Conservation (phyloP, 2,797 vertebrate species). For the Ataeniobius toweri region DNA sequence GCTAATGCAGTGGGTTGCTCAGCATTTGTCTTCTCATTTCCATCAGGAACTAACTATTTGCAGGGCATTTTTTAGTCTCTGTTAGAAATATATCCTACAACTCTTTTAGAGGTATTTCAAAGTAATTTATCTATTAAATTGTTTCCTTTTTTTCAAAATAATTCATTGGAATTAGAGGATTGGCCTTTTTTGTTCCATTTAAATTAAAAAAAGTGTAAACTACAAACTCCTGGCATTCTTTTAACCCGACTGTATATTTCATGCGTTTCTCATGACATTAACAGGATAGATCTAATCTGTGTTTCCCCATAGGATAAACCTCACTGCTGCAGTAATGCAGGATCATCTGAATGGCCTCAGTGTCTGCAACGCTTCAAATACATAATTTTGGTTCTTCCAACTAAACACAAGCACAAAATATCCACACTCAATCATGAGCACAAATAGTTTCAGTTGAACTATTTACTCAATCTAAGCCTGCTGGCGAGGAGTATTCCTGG, state of each 20-base stretch:
- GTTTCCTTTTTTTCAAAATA: neutral
- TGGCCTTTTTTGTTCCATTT: neutral
- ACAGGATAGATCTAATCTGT: slow-evolving; percentile 3
- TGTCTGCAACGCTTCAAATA: slow-evolving; percentile 23
- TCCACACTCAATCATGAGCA: slow-evolving; percentile 19
- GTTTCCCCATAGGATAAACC: slow-evolving; percentile 1
- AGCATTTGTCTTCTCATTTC: too few relatives aligned
- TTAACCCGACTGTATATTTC: neutral
- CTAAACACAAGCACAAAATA: slow-evolving; percentile 20
- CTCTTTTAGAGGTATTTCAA: neutral
- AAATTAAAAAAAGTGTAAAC: neutral
- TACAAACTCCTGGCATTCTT: neutral
- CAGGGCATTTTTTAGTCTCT: neutral
- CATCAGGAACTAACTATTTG: too few relatives aligned
- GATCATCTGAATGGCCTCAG: slow-evolving; percentile 10
- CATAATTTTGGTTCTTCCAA: slow-evolving; percentile 10
- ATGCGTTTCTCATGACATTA: neutral
- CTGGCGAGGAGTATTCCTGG: slow-evolving; percentile 30
- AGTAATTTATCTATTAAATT: neutral
- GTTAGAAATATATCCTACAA: too few relatives aligned
- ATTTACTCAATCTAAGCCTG: slow-evolving; percentile 48
- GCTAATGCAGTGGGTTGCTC: too few relatives aligned
- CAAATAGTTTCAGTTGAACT: slow-evolving; percentile 39
- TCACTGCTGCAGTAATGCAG: slow-evolving; percentile 28
- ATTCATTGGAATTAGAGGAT: neutral